Evolutionary conservation across 2,797 vertebrate species (phyloP).

Genomic region (Myotis planiceps): DNA sequence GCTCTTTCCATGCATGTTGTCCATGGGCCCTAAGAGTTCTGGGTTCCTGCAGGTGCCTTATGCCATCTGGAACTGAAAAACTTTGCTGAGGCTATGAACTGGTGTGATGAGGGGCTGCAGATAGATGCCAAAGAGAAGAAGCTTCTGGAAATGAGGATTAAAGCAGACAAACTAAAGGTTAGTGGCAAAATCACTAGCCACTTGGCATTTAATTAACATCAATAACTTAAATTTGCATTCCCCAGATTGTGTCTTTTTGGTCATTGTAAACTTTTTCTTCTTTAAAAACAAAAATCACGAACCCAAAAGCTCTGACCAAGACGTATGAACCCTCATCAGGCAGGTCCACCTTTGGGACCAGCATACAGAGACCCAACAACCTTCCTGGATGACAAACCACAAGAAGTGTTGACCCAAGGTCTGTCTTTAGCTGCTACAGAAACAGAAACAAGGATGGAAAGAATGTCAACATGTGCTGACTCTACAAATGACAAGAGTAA

Average conservation of each 20-base stretch:
- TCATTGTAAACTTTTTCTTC: neutral
- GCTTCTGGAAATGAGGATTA: constrained; percentile 91
- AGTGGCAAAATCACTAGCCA: neutral
- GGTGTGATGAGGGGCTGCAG: constrained; percentile 94
- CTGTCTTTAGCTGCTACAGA: neutral
- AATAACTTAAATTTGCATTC: neutral
- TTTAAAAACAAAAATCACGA: neutral
- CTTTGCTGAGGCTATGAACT: constrained; percentile 91
- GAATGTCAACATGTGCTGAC: neutral
- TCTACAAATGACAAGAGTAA: neutral
- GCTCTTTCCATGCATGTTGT: neutral
- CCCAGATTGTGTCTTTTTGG: neutral
- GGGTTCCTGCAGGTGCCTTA: constrained; percentile 90
- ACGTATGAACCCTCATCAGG: neutral
- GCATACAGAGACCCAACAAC: neutral
- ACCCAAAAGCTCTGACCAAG: neutral
- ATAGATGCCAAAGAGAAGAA: constrained; percentile 91
- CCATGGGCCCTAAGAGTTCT: constrained; percentile 1
- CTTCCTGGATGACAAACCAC: neutral
- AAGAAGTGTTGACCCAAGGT: neutral
- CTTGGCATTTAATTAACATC: constrained; percentile 27
- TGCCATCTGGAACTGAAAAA: constrained; percentile 93
- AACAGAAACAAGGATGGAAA: neutral
- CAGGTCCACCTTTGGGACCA: neutral
- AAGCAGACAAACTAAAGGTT: constrained; percentile 95